Conservation (phyloP, 2,797 vertebrate species). For the Geotrypetes seraphini region DNA sequence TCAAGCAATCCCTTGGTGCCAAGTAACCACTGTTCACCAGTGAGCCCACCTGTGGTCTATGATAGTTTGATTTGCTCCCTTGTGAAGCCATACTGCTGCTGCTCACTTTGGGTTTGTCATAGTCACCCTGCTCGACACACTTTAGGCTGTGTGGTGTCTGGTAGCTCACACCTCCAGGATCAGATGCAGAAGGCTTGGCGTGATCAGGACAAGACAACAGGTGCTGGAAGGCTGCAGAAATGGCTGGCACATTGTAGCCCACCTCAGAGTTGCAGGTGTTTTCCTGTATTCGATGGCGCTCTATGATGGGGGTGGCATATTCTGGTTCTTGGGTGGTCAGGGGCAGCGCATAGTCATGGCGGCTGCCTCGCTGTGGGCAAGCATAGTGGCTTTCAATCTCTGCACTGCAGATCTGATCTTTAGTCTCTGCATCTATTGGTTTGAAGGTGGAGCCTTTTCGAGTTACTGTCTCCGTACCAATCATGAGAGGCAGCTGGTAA, state of each 20-base stretch:
- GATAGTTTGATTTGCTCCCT: constrained; percentile 31
- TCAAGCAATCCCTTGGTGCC: constrained; percentile 57
- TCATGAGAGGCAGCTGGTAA: constrained; percentile 73
- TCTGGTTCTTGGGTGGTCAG: constrained; percentile 64
- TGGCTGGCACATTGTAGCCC: constrained; percentile 53
- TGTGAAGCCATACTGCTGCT: constrained; percentile 16
- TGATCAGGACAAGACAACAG: constrained; percentile 42
- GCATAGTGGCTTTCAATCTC: constrained; percentile 55
- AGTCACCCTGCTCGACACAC: constrained; percentile 32
- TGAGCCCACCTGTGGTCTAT: constrained; percentile 38
- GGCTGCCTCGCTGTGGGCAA: constrained; percentile 48
- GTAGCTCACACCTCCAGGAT: constrained; percentile 34
- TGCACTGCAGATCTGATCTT: constrained; percentile 17
- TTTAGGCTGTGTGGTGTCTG: constrained; percentile 50
- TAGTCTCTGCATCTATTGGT: constrained; percentile 60
- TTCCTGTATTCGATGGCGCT: constrained; percentile 48
- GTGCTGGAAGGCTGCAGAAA: constrained; percentile 44
- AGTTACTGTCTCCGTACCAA: constrained; percentile 63
- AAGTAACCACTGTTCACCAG: constrained; percentile 44
- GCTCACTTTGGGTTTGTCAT: constrained; percentile 57
- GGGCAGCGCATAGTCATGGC: constrained; percentile 67
- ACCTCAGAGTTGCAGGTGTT: constrained; percentile 45
- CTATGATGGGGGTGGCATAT: constrained; percentile 77
- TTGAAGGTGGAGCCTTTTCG: constrained; percentile 78
- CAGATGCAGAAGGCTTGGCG: constrained; percentile 15